Evolutionary conservation across 2,888 invertebrate species (phyloP), one percentile per base, ranked within the genome.

Genomic region (Drosophila kokeensis): DNA sequence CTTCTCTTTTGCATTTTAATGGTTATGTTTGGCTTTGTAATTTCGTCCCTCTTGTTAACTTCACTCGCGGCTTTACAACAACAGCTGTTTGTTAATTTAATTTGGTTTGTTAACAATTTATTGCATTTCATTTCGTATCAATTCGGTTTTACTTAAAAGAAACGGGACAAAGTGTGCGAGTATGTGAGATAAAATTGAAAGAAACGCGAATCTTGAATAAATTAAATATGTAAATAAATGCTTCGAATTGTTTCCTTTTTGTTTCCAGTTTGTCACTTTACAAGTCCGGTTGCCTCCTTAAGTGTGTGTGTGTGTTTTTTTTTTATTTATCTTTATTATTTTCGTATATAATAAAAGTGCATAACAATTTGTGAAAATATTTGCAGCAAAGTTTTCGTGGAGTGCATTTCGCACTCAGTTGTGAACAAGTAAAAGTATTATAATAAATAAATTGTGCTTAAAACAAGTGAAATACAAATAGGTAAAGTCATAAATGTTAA

Each of bases 311-410:
- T 32, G 7, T 29, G 29, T 29, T 30, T 0, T 32, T 10, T 32
- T 32, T 32, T 32, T 32, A 10, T 32, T 32, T 32, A 32, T 32
- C 32, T 32, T 32, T 11, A 11, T 32, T 32, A 32, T 32, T 32
- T 32, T 32, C 11, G 81, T 85, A 79, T 86, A 83, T 76, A 76
- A 79, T 70, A 65, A 76, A 78, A 61, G 59, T 50, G 71, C 42
- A 42, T 30, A 70, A 50, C 61, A 73, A 76, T 58, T 71, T 72
- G 30, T 32, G 58, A 65, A 64, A 66, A 68, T 81, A 81, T 59
- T 83, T 60, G 13, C 49, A 34, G 30, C 42, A 40, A 65, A 72
- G 69, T 70, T 61, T 65, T 57, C 36, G 61, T 55, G 48, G 60
- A 63, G 79, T 76, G 63, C 49, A 57, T 61, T 61, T 54, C 60